These are phyloP conservation scores for Lepus timidus DNA, from an alignment of 2,113 vertebrate genomes.

Conservation along the genomic window DNA sequence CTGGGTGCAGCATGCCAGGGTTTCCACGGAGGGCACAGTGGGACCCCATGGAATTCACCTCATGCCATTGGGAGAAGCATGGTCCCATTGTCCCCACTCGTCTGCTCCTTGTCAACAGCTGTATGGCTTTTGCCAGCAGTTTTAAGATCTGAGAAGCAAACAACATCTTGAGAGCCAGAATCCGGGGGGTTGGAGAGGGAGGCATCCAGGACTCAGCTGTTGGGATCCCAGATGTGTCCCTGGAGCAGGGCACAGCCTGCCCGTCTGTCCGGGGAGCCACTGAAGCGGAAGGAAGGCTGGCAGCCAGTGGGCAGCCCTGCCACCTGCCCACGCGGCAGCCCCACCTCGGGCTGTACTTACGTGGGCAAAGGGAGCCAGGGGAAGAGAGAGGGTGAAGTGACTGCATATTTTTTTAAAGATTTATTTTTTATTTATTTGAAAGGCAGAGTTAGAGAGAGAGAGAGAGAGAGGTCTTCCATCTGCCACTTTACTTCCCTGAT, in stretches of 20 bases:
- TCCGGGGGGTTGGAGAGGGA: background rate
- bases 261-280: background rate
- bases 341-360: too few species aligned
- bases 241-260: accelerated
- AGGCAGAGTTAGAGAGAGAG: too few species aligned
- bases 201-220: accelerated
- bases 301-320: accelerated
- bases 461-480: too few species aligned
- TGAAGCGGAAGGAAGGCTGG: background rate
- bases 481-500: too few species aligned
- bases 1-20: accelerated
- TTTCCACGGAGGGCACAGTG: accelerated
- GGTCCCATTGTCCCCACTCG: too few species aligned
- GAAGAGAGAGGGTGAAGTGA: too few species aligned
- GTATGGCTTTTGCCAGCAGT: too few species aligned
- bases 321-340: too few species aligned
- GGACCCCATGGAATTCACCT: background rate
- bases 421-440: too few species aligned
- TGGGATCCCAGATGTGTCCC: background rate
- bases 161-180: background rate
- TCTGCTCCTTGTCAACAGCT: too few species aligned
- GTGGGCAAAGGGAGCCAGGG: too few species aligned
- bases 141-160: background rate
- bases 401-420: too few species aligned
- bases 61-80: background rate